Conservation (phyloP, 2,797 vertebrate genomes). For the Moxostoma hubbsi region DNA sequence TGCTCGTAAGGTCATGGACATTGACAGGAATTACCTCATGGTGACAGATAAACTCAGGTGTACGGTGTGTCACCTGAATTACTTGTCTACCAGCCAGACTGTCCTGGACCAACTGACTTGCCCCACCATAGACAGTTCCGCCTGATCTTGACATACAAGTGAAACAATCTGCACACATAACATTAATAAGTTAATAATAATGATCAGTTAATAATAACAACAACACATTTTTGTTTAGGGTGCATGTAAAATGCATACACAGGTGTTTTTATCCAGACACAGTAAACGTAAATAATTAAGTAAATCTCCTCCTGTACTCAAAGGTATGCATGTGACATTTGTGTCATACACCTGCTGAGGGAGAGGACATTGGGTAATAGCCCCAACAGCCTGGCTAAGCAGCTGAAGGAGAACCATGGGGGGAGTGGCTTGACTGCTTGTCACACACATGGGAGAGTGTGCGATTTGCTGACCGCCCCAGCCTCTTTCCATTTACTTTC, state of each 20-base stretch:
- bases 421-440: constrained; percentile 26
- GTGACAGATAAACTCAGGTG: constrained; percentile 46
- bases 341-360: constrained; percentile 32
- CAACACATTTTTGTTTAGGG: no score
- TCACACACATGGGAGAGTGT: constrained; percentile 33
- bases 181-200: background rate
- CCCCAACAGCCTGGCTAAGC: constrained; percentile 11
- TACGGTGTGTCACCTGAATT: background rate
- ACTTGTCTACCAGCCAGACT: constrained; percentile 34
- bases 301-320: background rate
- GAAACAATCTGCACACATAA: background rate
- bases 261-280: background rate
- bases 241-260: no score
- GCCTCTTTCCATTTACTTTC: background rate
- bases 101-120: constrained; percentile 40
- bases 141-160: constrained; percentile 35
- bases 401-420: constrained; percentile 43
- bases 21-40: constrained; percentile 35
- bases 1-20: constrained; percentile 31
- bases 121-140: constrained; percentile 7
- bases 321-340: constrained; percentile 47
- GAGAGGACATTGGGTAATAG: constrained; percentile 38
- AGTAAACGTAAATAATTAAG: background rate
- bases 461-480: background rate
- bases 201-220: no score